phyloP scores from a whole-genome alignment of 1,140 invertebrate species.

The Apis mellifera region Amel_HAv3.1 CM009944.2:10479001-10479500 shows the following conservation, averaged over 20 bases:
- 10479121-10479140: constrained; percentile 38
- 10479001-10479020: constrained; percentile 44
- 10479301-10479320: constrained; percentile 41
- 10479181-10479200: constrained; percentile 42
- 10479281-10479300: constrained; percentile 57
- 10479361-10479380: constrained; percentile 29
- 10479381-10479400: constrained; percentile 38
- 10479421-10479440: constrained; percentile 41
- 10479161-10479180: constrained; percentile 68
- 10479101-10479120: constrained; percentile 46
- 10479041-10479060: constrained; percentile 57
- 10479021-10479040: constrained; percentile 39
- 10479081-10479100: constrained; percentile 16
- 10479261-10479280: background rate
- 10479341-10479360: constrained; percentile 35
- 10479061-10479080: constrained; percentile 45
- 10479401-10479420: constrained; percentile 28
- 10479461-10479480: constrained; percentile 19
- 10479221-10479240: constrained; percentile 5
- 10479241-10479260: constrained; percentile 20
- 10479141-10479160: constrained; percentile 51
- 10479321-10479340: constrained; percentile 46
- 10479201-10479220: constrained; percentile 34
- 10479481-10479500: constrained; percentile 58
- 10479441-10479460: constrained; percentile 28